Evolutionary conservation across 2,888 invertebrate species (phyloP), one percentile per base, ranked within the genome.

Genomic region (Dasysyrphus albostriatus): DNA sequence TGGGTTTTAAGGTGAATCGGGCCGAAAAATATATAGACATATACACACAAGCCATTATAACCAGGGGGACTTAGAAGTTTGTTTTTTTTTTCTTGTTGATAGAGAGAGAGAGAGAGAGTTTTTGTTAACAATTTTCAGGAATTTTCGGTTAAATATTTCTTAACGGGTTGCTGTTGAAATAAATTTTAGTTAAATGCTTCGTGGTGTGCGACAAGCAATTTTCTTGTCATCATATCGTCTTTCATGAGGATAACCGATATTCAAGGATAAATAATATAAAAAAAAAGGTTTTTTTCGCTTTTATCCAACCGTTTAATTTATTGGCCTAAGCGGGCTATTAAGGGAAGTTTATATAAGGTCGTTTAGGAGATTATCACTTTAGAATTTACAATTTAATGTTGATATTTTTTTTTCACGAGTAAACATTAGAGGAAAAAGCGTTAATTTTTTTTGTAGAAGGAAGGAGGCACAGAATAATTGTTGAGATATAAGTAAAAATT

Each of bases 181-280:
- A 76, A 76, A 70, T 76, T 81, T 54, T 16, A 70, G 51, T 54
- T 56, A 76, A 70, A 76, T 63, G 75, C 37, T 76, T 61, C 47
- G 69, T 47, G 69, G 81, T 63, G 81, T 56, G 37, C 19, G 54
- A 76, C 69, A 76, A 81, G 54, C 75, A 67, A 81, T 81, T 81
- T 70, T 49, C 39, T 24, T 76, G 70, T 76, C 56, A 81, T 70
- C 56, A 70, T 76, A 70, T 76, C 56, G 59, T 70, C 39, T 34
- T 80, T 32, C 14, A 42, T 29, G 29, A n/a, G n/a, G 29, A 10
- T 12, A 19, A 14, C 24, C 42, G 1, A 51, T 34, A 34, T 39
- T 76, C 10, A n/a, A 29, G 49, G 16, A 58, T 59, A 61, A 14
- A 47, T 19, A 32, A 14, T n/a, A 67, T 6, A 47, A 44, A 37